Evolutionary conservation across 2,113 vertebrate species (phyloP), one percentile per base, ranked within the genome.

Genomic region (Plestiodon gilberti): DNA sequence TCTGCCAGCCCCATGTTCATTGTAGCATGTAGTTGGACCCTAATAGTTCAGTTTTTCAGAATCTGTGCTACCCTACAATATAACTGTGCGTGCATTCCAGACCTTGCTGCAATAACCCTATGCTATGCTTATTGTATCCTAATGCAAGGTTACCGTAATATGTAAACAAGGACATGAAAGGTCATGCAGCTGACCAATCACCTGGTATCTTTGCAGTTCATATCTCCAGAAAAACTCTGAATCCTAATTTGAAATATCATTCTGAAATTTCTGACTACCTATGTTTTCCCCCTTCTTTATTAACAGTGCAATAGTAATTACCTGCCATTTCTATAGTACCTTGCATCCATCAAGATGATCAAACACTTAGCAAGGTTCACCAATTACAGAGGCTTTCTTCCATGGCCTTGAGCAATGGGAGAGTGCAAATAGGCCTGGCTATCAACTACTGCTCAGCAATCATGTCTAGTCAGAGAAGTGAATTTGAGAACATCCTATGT

Each of bases 301-400:
- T 81, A 86, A 81, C n/a, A 35, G 20, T 76, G 59, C 38, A 64
- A 2, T 76, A 33, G 57, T 86, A 86, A 86, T 62, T 64, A 64
- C 55, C 57, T 74, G 38, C 22, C 57, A 81, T 86, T 62, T 25
- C 22, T 28, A 71, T 20, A 73, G 78, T 38, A 81, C 78, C 35
- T 80, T 62, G 73, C 67, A 86, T 86, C 57, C 57, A 74, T 71
- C 78, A 81, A 52, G 18, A 52, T 62, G 70, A 81, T 64, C 20
- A 86, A 80, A 73, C 30, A 62, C 35, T 80, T 62, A 35, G 40
- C 78, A 80, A 48, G 62, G 35, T 80, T n/a, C 15, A 23, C 33
- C 67, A 73, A 48, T 73, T 86, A 73, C 33, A 79, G 25, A 59
- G 11, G 10, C 23, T 8, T 62, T 86, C 22, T 80, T 17, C 55